phyloP scores from a whole-genome alignment of 2,888 invertebrate genomes.

The Nomada lathburiana region DNA sequence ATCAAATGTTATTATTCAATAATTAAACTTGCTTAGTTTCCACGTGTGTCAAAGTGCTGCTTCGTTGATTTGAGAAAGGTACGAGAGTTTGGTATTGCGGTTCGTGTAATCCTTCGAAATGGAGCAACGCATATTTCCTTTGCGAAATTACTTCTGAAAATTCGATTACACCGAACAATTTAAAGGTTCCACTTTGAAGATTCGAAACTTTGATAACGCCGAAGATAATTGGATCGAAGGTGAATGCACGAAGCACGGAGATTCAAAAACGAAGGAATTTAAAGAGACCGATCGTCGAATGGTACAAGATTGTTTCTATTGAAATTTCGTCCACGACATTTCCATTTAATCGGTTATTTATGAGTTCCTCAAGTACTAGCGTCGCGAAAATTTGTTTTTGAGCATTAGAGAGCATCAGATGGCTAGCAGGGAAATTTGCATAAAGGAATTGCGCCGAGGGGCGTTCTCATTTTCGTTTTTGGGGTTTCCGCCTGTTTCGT shows the following conservation, averaged over 20 bases:
- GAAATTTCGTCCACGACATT: not conserved
- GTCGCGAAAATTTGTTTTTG: slow-evolving; percentile 34
- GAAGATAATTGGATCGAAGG: slow-evolving; percentile 20
- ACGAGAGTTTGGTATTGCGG: not conserved
- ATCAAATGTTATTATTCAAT: too few relatives aligned
- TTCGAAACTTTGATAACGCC: slow-evolving; percentile 35
- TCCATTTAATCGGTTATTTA: not conserved
- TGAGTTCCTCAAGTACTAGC: slow-evolving; percentile 9
- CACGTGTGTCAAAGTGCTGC: too few relatives aligned
- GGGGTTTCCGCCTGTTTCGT: slow-evolving; percentile 41
- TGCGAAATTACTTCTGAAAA: slow-evolving; percentile 7
- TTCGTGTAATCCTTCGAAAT: slow-evolving; percentile 8
- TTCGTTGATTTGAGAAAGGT: not conserved
- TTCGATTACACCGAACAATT: slow-evolving; percentile 30
- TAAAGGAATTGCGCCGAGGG: slow-evolving; percentile 50
- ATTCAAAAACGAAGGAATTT: not conserved
- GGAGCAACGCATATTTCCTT: slow-evolving; percentile 25
- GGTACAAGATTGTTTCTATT: too few relatives aligned
- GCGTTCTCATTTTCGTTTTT: slow-evolving; percentile 49
- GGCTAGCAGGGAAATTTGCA: slow-evolving; percentile 58
- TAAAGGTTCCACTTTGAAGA: slow-evolving; percentile 30
- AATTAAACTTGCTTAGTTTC: too few relatives aligned
- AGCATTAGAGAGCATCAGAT: slow-evolving; percentile 21
- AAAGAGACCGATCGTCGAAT: too few relatives aligned
- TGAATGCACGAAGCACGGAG: not conserved